phyloP scores from a whole-genome alignment of 1,140 invertebrate genomes.

The Pomacea maculata region DNA sequence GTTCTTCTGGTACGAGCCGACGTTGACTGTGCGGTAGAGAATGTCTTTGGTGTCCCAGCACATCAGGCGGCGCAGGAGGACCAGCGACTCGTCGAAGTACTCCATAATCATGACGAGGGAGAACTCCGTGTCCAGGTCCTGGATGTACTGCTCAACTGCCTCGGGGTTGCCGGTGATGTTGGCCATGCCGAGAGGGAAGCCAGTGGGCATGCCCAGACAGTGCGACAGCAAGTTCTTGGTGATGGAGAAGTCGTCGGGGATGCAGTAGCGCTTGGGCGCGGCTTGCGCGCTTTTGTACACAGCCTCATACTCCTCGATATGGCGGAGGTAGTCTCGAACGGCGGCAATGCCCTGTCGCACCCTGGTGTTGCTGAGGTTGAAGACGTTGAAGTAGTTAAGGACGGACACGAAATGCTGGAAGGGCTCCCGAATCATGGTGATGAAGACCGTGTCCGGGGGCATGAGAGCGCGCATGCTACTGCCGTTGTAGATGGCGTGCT shows the following conservation, averaged over 20 bases:
- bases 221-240: constrained; percentile 56
- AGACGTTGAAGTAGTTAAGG: constrained; percentile 51
- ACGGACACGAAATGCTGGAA: constrained; percentile 50
- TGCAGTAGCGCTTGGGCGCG: constrained; percentile 41
- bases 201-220: constrained; percentile 55
- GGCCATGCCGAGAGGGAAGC: constrained; percentile 45
- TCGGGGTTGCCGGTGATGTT: constrained; percentile 34
- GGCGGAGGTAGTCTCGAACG: constrained; percentile 43
- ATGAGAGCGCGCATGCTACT: constrained; percentile 46
- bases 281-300: constrained; percentile 46
- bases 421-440: constrained; percentile 59
- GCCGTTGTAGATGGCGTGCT: constrained; percentile 57
- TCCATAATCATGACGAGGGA: constrained; percentile 70
- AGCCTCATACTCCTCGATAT: constrained; percentile 51
- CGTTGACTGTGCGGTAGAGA: constrained; percentile 42
- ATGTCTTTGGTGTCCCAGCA: constrained; percentile 66
- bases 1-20: constrained; percentile 32
- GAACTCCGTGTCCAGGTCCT: constrained; percentile 58
- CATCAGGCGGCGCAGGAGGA: constrained; percentile 68
- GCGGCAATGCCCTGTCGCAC: neutral
- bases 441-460: constrained; percentile 44
- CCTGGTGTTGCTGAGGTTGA: constrained; percentile 35
- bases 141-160: constrained; percentile 43
- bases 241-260: constrained; percentile 57
- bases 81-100: constrained; percentile 69